Conservation (phyloP, 2,113 vertebrate genomes). For the Halcyon senegalensis region DNA sequence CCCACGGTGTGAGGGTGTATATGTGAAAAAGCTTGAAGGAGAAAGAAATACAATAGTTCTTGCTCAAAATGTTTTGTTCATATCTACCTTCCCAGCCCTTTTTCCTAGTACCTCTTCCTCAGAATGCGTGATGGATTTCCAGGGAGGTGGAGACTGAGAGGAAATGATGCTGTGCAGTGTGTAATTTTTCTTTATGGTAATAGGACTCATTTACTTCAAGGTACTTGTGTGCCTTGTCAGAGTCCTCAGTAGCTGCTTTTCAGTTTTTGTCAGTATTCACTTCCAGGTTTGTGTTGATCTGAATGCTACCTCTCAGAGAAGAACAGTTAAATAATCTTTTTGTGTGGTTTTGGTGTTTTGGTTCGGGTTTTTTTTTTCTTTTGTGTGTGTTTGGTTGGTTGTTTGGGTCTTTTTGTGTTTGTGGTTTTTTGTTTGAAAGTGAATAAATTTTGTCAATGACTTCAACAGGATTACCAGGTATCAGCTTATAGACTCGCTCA, state of each 20-base stretch:
- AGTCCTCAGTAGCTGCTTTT: neutral
- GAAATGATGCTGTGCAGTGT: neutral
- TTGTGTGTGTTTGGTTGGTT: no score
- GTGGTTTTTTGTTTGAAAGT: neutral
- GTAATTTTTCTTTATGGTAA: neutral
- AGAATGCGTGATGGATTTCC: neutral
- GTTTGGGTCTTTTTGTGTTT: no score
- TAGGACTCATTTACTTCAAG: neutral
- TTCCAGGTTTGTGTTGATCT: rapidly evolving
- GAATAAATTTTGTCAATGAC: neutral
- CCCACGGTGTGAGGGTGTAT: neutral
- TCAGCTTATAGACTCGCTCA: neutral
- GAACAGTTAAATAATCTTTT: neutral
- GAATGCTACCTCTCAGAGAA: neutral
- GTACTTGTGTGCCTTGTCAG: neutral
- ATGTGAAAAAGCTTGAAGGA: neutral
- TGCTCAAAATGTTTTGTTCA: neutral
- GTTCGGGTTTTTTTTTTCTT: no score
- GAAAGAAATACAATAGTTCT: neutral
- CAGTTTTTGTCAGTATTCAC: neutral
- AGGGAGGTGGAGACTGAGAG: neutral
- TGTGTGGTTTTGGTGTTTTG: no score
- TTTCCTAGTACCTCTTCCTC: neutral
- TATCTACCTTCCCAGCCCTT: neutral
- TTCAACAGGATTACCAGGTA: neutral